Conservation (phyloP, 2,888 invertebrate genomes). For the Baronia brevicornis region DNA sequence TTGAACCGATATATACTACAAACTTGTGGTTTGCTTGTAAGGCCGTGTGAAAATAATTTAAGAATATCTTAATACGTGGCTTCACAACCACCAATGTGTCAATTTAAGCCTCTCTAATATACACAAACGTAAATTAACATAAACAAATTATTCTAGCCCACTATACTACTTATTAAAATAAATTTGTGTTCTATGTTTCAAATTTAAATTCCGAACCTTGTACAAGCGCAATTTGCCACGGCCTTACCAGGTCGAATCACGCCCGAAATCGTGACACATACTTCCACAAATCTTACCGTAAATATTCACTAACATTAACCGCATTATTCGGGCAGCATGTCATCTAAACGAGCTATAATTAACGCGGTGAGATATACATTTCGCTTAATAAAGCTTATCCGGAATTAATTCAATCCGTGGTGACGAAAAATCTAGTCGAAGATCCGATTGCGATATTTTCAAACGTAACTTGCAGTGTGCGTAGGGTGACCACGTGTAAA, state of each 20-base stretch:
- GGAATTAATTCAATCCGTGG: conserved; percentile 35
- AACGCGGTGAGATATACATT: conserved; percentile 57
- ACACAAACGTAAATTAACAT: too few species aligned
- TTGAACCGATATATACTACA: too few species aligned
- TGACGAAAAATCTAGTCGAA: conserved; percentile 21
- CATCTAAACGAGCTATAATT: conserved; percentile 49
- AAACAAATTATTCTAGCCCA: too few species aligned
- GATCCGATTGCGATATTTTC: conserved; percentile 48
- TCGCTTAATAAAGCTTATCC: conserved; percentile 48
- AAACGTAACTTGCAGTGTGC: conserved; percentile 23
- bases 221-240: conserved; percentile 2
- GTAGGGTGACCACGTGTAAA: too few species aligned
- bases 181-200: too few species aligned
- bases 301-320: conserved; percentile 41
- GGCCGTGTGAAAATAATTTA: conserved; percentile 7
- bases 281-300: conserved; percentile 35
- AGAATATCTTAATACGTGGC: too few species aligned
- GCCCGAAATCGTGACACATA: conserved; percentile 17
- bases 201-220: too few species aligned
- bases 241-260: conserved; percentile 3
- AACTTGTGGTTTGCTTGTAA: conserved; percentile 11
- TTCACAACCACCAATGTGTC: too few species aligned
- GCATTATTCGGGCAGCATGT: conserved; percentile 43
- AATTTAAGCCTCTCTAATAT: too few species aligned
- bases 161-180: too few species aligned